Evolutionary conservation across 64 coral and sea anemone species (phyloP).

Genomic region (Acropora tenuis): DNA sequence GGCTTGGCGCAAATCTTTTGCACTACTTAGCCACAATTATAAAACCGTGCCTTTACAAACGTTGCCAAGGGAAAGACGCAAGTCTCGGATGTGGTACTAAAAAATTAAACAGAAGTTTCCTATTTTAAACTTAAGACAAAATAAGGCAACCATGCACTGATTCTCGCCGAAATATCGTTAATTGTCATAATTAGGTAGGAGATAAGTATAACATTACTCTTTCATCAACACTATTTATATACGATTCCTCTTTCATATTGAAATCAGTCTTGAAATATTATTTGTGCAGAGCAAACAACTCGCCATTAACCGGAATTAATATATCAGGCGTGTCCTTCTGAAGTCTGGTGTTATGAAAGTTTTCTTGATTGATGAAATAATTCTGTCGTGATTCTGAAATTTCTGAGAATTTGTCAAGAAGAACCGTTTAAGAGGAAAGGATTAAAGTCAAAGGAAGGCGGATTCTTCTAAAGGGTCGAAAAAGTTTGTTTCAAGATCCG

Average conservation of each 20-base stretch:
- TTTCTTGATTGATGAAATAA: neutral
- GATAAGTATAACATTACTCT: neutral
- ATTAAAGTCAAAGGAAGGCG: neutral
- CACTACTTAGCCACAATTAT: too few species aligned
- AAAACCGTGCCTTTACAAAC: too few species aligned
- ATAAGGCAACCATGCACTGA: too few species aligned
- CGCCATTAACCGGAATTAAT: slow-evolving; percentile 36
- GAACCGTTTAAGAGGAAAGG: neutral
- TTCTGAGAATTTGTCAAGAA: neutral
- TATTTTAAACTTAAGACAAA: too few species aligned
- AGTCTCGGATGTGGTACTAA: too few species aligned
- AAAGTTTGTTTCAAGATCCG: neutral
- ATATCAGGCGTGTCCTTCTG: neutral
- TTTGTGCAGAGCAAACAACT: slow-evolving; percentile 34
- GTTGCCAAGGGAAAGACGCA: too few species aligned
- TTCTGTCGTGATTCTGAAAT: neutral
- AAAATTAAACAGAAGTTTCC: too few species aligned
- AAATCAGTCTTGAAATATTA: slow-evolving; percentile 10
- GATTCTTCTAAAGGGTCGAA: neutral
- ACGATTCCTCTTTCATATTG: slow-evolving; percentile 32
- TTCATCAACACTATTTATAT: slow-evolving; percentile 29
- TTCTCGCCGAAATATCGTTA: neutral
- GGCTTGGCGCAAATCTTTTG: too few species aligned
- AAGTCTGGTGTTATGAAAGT: slow-evolving; percentile 11
- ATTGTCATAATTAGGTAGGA: neutral